Conservation (phyloP, 2,797 vertebrate genomes). For the Cirrhinus molitorella region DNA sequence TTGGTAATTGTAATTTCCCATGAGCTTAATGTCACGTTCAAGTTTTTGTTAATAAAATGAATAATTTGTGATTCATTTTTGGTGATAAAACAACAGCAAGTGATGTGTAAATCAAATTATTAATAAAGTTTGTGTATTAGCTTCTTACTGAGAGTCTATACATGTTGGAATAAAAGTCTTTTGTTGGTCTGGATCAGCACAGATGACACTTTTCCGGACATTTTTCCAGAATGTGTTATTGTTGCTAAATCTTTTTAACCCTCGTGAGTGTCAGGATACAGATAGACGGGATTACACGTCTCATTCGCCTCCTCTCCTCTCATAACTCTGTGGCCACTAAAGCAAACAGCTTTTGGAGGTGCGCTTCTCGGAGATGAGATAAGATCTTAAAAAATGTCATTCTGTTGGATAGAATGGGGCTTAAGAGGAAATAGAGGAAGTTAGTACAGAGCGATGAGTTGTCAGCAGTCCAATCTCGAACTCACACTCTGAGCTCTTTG, state of each 20-base stretch:
- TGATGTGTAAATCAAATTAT: not conserved
- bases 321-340: constrained; percentile 32
- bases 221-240: constrained; percentile 45
- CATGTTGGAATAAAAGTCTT: not conserved
- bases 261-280: constrained; percentile 27
- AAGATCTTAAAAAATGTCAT: constrained; percentile 22
- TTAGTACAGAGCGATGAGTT: constrained; percentile 64
- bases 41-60: too few relatives aligned
- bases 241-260: constrained; percentile 53
- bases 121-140: not conserved
- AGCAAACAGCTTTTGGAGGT: constrained; percentile 45
- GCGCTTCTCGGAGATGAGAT: constrained; percentile 43
- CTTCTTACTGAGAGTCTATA: not conserved
- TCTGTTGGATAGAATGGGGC: constrained; percentile 20
- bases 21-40: not conserved
- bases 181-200: constrained; percentile 18
- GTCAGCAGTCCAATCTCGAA: constrained; percentile 66
- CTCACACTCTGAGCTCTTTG: not conserved
- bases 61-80: too few relatives aligned
- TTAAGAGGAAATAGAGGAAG: constrained; percentile 25
- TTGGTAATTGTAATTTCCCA: not conserved
- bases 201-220: constrained; percentile 47
- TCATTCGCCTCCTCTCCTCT: constrained; percentile 17
- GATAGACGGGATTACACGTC: constrained; percentile 45
- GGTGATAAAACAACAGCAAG: not conserved